Evolutionary conservation across 2,888 invertebrate species (phyloP).

Genomic region (Drosophila eohydei): DNA sequence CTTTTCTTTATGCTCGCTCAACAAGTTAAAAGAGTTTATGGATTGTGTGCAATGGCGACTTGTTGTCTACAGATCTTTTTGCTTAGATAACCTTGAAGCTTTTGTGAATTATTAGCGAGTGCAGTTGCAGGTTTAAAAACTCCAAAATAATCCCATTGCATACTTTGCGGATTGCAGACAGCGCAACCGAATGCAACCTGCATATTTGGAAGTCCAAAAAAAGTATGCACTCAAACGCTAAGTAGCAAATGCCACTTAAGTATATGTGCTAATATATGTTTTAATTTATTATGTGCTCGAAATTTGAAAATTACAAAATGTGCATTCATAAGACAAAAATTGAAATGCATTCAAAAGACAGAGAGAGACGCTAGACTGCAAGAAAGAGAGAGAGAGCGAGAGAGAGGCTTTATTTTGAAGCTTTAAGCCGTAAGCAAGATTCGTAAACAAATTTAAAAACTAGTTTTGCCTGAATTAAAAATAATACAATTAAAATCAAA

Average conservation of each 20-base stretch:
- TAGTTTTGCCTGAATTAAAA: conserved; percentile 16
- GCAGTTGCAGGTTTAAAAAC: background rate
- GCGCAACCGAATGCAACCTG: background rate
- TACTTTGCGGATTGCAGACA: conserved; percentile 1
- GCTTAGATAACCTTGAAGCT: background rate
- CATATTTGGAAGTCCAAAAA: background rate
- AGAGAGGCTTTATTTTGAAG: conserved; percentile 2
- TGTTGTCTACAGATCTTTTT: no score
- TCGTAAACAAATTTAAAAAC: conserved; percentile 10
- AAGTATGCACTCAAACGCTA: background rate
- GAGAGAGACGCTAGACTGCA: no score
- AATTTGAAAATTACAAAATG: conserved; percentile 10
- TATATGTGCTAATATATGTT: background rate
- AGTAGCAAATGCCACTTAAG: background rate
- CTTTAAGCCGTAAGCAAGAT: conserved; percentile 7
- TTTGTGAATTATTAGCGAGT: background rate
- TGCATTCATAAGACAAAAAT: conserved; percentile 1
- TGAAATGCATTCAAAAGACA: background rate
- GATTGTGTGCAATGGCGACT: background rate
- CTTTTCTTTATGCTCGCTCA: background rate
- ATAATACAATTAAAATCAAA: conserved; percentile 12
- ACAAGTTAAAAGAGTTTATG: background rate
- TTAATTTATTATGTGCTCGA: background rate
- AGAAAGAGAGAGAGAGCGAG: background rate
- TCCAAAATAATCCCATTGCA: background rate